These are phyloP conservation scores for Phylloscopus trochiloides DNA, from an alignment of 2,113 vertebrate species.

Conservation along the genomic window DNA sequence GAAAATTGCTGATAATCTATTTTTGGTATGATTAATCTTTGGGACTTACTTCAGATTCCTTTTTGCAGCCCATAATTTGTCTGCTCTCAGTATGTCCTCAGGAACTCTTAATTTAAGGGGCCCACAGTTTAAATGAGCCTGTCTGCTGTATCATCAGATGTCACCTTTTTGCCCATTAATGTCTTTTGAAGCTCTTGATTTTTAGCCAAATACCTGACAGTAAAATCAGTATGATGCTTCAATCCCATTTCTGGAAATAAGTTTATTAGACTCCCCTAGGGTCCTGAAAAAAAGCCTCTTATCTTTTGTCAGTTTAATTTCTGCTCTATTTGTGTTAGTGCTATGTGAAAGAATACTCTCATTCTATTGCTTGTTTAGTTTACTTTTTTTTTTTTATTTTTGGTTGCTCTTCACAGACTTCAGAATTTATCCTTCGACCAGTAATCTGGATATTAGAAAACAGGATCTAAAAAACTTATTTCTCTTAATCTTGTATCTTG, in stretches of 20 bases:
- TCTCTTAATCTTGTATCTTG: neutral
- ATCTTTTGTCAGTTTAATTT: slow-evolving; percentile 54
- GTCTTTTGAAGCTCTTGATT: slow-evolving; percentile 47
- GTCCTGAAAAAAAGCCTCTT: slow-evolving; percentile 16
- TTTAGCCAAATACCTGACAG: slow-evolving; percentile 59
- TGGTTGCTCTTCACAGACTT: neutral
- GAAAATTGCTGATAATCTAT: slow-evolving; percentile 13
- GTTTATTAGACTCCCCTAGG: slow-evolving; percentile 50
- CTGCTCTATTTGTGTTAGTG: neutral
- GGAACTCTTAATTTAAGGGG: slow-evolving; percentile 37
- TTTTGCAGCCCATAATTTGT: slow-evolving; percentile 3
- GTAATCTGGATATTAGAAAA: neutral
- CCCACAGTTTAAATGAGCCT: neutral
- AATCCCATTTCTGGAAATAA: neutral
- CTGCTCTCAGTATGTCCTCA: neutral
- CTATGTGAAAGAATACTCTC: neutral
- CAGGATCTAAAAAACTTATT: neutral
- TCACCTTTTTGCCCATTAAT: neutral
- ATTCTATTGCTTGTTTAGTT: neutral
- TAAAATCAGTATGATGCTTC: slow-evolving; percentile 17
- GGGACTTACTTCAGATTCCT: neutral
- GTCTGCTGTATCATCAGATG: neutral
- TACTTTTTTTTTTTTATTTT: neutral
- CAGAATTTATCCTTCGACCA: neutral
- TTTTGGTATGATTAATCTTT: neutral